These are phyloP conservation scores for Sturnira hondurensis DNA, from an alignment of 2,113 vertebrate genomes.

Conservation along the genomic window DNA sequence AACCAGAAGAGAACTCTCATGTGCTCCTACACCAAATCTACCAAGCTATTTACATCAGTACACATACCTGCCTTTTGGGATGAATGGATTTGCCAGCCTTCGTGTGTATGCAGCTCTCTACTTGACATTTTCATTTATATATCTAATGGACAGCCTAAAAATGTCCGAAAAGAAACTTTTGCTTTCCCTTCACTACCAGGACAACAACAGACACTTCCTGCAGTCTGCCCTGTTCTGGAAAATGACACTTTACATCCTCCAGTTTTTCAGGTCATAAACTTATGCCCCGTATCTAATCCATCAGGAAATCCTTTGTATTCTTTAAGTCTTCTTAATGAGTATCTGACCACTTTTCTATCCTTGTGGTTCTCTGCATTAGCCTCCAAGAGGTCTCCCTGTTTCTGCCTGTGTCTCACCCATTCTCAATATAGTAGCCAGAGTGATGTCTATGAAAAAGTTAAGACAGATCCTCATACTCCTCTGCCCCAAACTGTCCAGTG, in stretches of 20 bases:
- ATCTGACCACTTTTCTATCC: not conserved
- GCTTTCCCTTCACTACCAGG: not conserved
- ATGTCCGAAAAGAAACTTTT: not conserved
- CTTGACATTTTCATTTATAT: not conserved
- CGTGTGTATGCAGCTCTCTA: not conserved
- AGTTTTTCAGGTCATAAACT: not conserved
- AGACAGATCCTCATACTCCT: not conserved
- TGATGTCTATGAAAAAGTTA: not conserved
- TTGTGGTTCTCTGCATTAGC: not conserved
- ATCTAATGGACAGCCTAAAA: not conserved
- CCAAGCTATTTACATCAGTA: not conserved
- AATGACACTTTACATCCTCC: not conserved
- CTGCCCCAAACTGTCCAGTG: not conserved
- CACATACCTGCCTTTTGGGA: not conserved
- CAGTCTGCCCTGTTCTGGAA: not conserved
- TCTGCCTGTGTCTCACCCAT: not conserved
- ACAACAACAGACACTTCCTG: not conserved
- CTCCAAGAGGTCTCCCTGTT: not conserved
- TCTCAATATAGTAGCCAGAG: not conserved
- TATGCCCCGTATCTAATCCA: not conserved
- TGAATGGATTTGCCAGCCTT: not conserved
- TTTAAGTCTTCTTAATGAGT: not conserved
- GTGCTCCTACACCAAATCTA: not conserved
- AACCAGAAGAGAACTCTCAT: not conserved
- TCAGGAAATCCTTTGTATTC: not conserved